phyloP scores from a whole-genome alignment of 2,888 invertebrate species.

The Julus scandinavius region DNA sequence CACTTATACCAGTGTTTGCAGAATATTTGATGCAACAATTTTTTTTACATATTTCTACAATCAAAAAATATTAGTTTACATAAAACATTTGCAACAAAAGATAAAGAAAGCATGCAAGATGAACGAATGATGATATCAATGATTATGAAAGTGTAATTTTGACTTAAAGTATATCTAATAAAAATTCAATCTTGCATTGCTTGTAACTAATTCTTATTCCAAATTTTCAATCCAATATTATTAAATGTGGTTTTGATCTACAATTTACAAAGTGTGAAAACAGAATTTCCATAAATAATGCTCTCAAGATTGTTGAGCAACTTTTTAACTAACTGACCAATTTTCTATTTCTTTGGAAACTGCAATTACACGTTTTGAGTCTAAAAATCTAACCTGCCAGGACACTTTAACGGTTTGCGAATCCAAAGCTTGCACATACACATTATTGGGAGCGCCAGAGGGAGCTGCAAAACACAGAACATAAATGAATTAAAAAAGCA shows the following conservation, averaged over 20 bases:
- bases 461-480: constrained; percentile 54
- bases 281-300: not conserved
- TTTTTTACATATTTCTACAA: no score
- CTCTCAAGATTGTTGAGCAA: no score
- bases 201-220: not conserved
- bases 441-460: constrained; percentile 53
- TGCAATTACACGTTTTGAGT: not conserved
- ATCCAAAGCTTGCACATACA: constrained; percentile 55
- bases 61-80: not conserved
- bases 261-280: not conserved
- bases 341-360: not conserved
- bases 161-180: not conserved
- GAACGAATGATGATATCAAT: constrained; percentile 19
- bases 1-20: no score
- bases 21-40: no score
- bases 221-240: not conserved
- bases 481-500: constrained; percentile 45
- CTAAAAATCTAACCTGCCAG: constrained; percentile 53
- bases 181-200: not conserved
- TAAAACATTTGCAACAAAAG: not conserved
- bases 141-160: not conserved
- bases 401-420: constrained; percentile 56
- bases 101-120: not conserved
- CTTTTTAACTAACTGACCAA: not conserved
- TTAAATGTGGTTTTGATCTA: no score